A percentile compares a stretch with the other conserved stretches of the same genome.
These are phyloP conservation scores for Drosophila erecta DNA, from an alignment of 1,140 invertebrate species.

Conservation along the genomic window DNA sequence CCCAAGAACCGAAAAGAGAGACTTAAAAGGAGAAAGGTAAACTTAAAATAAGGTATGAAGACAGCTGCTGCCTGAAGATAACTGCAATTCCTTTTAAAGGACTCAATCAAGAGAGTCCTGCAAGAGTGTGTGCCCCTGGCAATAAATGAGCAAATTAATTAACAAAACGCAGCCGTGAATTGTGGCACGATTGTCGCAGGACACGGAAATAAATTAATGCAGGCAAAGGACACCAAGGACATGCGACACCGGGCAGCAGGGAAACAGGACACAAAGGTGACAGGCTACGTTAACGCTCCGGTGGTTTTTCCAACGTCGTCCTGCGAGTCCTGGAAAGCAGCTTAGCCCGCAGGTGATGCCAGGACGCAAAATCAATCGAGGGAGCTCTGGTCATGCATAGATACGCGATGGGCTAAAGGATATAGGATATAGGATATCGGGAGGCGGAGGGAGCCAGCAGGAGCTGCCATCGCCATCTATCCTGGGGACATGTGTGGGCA, in stretches of 20 bases:
- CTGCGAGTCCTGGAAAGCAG: constrained; percentile 56
- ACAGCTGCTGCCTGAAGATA: constrained; percentile 58
- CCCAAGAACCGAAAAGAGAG: background rate
- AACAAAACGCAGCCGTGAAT: constrained; percentile 74
- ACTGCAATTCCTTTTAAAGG: constrained; percentile 44
- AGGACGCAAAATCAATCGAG: constrained; percentile 78
- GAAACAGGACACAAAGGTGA: constrained; percentile 50
- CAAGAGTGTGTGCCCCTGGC: constrained; percentile 28
- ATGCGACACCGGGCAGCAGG: background rate
- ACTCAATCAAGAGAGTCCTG: constrained; percentile 64
- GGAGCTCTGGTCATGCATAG: constrained; percentile 70
- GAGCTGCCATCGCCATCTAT: constrained; percentile 53
- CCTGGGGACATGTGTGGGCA: constrained; percentile 73
- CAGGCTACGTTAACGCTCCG: constrained; percentile 75
- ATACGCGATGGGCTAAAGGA: constrained; percentile 38
- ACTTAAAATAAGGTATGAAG: constrained; percentile 5
- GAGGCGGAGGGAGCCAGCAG: background rate
- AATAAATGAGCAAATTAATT: constrained; percentile 82
- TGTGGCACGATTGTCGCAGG: constrained; percentile 69
- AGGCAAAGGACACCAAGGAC: constrained; percentile 27
- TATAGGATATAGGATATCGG: constrained; percentile 19
- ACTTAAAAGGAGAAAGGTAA: background rate
- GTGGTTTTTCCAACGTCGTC: constrained; percentile 50
- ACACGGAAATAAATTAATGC: constrained; percentile 76
- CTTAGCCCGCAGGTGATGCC: constrained; percentile 79